Evolutionary conservation across 1,140 invertebrate genomes (phyloP).

Genomic region (Drosophila erecta): DNA sequence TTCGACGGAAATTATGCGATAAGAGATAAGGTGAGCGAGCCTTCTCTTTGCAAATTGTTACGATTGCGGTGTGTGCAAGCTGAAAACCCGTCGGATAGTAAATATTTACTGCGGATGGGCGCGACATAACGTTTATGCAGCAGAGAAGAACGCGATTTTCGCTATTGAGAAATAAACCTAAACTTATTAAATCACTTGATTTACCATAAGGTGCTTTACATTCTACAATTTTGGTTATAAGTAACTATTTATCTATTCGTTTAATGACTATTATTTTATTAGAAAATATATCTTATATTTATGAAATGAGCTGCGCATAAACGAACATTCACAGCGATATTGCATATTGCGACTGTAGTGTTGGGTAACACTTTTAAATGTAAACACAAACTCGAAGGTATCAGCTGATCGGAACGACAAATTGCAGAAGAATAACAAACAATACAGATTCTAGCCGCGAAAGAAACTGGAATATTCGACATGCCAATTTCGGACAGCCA

Average conservation of each 20-base stretch:
- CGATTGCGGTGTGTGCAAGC: conserved; percentile 1
- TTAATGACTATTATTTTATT: no score
- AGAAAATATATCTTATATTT: no score
- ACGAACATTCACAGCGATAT: conserved; percentile 2
- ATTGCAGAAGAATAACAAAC: background rate
- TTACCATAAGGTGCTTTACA: no score
- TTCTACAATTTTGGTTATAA: no score
- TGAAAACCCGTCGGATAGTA: conserved; percentile 50
- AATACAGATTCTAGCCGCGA: background rate
- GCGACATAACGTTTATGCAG: conserved; percentile 30
- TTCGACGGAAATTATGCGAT: conserved; percentile 49
- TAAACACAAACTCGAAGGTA: background rate
- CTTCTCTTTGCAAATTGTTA: conserved; percentile 32
- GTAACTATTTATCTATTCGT: no score
- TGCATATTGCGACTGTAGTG: background rate
- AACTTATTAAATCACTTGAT: background rate
- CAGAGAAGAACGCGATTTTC: background rate
- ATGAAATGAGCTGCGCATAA: background rate
- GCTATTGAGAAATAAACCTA: background rate
- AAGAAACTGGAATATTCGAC: background rate
- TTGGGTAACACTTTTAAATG: background rate
- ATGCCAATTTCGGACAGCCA: conserved; percentile 62
- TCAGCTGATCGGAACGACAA: background rate
- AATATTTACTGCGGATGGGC: conserved; percentile 56
- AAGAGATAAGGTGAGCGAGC: conserved; percentile 70